Percentiles rank a stretch among this genome's conserved stretches.
phyloP scores from a whole-genome alignment of 2,113 vertebrate genomes.

The Rhombomys opimus region DNA sequence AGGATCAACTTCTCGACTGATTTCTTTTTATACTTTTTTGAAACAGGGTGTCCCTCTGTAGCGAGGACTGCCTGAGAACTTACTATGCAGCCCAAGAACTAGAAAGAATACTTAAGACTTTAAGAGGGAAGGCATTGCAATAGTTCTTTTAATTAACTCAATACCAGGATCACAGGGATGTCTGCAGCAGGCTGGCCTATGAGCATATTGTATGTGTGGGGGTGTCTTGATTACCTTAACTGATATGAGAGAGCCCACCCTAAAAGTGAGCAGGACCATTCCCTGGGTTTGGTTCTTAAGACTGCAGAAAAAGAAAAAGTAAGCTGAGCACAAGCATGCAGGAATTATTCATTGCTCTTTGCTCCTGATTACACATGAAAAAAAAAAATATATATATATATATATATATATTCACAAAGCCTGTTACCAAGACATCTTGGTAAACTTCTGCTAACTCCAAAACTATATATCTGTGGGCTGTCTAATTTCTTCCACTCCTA shows the following conservation, averaged over 20 bases:
- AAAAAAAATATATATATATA: background rate
- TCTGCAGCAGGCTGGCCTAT: background rate
- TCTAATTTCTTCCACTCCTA: background rate
- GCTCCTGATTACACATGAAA: background rate
- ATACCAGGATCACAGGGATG: background rate
- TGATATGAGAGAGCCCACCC: background rate
- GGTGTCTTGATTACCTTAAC: background rate
- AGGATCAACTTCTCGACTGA: background rate
- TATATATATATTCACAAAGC: background rate
- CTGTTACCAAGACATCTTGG: background rate
- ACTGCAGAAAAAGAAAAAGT: background rate
- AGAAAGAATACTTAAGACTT: constrained; percentile 3
- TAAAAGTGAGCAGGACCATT: background rate
- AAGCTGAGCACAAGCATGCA: background rate
- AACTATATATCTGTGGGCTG: background rate
- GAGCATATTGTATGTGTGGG: background rate
- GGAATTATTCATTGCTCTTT: background rate
- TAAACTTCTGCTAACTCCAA: constrained; percentile 30
- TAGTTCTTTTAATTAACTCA: background rate
- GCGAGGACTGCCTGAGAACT: background rate
- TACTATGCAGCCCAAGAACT: background rate
- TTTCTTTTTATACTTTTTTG: background rate
- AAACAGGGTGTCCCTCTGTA: background rate
- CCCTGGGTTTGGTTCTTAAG: background rate
- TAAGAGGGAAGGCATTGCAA: background rate